phyloP scores from a whole-genome alignment of 35 echinoderm and acorn worm genomes.

The Lytechinus pictus region DNA sequence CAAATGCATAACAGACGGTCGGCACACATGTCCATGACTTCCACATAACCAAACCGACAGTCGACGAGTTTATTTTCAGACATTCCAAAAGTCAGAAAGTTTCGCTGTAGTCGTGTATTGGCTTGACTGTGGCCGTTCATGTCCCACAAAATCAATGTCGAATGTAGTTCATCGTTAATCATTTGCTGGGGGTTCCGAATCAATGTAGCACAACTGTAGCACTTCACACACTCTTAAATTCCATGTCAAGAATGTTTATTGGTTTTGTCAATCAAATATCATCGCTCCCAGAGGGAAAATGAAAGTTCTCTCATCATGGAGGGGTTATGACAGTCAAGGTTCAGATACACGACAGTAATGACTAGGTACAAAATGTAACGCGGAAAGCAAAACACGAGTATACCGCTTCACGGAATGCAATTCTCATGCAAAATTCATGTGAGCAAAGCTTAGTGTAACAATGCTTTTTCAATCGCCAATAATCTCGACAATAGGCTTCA shows the following conservation, averaged over 20 bases:
- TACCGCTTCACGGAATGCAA: neutral
- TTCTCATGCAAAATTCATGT: neutral
- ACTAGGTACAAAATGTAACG: neutral
- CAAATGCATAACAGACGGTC: neutral
- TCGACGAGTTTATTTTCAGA: neutral
- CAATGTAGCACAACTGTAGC: neutral
- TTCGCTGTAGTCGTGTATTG: neutral
- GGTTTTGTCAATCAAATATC: slow-evolving; percentile 13
- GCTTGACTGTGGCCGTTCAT: neutral
- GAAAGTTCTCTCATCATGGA: neutral
- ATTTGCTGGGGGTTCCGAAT: neutral
- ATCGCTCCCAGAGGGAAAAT: neutral
- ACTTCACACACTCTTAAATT: neutral
- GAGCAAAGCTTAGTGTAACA: no score
- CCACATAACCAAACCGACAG: neutral
- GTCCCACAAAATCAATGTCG: neutral
- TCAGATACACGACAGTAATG: neutral
- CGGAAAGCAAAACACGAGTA: neutral
- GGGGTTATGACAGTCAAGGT: neutral
- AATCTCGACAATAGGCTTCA: no score
- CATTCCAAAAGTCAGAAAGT: slow-evolving; percentile 3
- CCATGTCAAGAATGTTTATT: slow-evolving; percentile 18
- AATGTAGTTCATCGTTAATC: slow-evolving; percentile 12
- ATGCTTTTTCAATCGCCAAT: no score
- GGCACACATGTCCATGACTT: neutral